Percentiles rank a stretch among this genome's conserved stretches.
phyloP scores from a whole-genome alignment of 30 jellyfish, hydroid and myxozoan genomes.

The Aurelia aurita region DNA sequence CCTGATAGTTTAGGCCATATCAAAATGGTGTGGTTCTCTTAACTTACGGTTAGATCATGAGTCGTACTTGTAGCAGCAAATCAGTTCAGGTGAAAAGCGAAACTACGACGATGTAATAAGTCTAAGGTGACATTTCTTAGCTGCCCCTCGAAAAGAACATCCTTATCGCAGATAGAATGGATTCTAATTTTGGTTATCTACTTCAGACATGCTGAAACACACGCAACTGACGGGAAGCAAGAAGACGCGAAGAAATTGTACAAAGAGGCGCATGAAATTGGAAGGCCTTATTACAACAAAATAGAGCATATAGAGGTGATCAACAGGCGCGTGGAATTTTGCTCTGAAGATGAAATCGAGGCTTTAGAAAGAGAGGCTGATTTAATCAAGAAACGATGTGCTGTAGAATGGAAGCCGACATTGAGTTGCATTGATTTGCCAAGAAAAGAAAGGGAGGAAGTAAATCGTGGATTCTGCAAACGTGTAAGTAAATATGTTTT shows the following conservation, averaged over 20 bases:
- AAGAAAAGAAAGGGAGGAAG: neutral
- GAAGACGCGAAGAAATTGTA: neutral
- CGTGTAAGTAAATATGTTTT: no score
- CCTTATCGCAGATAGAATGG: no score
- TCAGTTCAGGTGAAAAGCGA: no score
- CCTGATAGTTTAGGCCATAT: no score
- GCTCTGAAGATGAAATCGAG: constrained; percentile 1
- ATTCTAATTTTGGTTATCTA: neutral
- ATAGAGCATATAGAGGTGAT: neutral
- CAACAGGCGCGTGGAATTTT: neutral
- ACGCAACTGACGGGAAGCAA: neutral
- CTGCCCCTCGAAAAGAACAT: no score
- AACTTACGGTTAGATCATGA: no score
- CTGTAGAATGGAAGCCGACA: constrained; percentile 10
- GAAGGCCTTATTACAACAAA: neutral
- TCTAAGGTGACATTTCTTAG: no score
- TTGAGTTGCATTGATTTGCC: neutral
- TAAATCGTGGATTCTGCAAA: neutral
- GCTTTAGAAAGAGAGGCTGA: neutral
- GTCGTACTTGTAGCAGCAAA: no score
- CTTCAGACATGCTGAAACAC: constrained; percentile 6
- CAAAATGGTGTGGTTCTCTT: no score
- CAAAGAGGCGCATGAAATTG: constrained; percentile 6
- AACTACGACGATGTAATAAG: no score
- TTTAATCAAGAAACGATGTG: neutral